Evolutionary conservation across 2,113 vertebrate genomes (phyloP), one percentile per base, ranked within the genome.

Genomic region (Paradoxurus hermaphroditus): DNA sequence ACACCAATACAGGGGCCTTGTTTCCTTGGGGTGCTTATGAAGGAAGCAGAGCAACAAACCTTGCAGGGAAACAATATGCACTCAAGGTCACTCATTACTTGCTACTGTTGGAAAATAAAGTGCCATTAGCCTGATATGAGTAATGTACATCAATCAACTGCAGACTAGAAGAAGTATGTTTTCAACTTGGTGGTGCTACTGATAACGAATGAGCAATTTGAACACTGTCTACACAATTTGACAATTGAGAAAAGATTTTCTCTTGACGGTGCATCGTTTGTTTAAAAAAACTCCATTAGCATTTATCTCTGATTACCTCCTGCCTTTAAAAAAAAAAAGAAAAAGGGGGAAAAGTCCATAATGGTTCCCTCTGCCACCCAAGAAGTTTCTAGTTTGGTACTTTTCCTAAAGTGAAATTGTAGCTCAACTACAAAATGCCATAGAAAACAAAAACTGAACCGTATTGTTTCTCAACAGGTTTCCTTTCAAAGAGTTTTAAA

Each of bases 41-140:
- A 98, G 97, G 97, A 98, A 98, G 98, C 0, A 51, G 97, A 99
- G 98, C 98, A 98, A 97, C 97, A 98, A 98, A 98, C 98, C 98
- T 99, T 98, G 98, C 98, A 99, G 98, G 98, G 98, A 98, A 99
- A 98, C 98, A 98, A 98, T 99, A 98, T 98, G 98, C 98, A 97
- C 98, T 98, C 99, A 99, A 99, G 99, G 99, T 99, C 99, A 98
- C 98, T 99, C 99, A 99, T 99, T 99, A 99, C 98, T 98, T 97
- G 98, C 98, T 98, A 98, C 98, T 98, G 98, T 98, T 99, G 98
- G 98, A 99, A 99, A 99, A 99, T 98, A 99, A 99, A 99, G 98
- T 98, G 98, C 98, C 98, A 99, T 99, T 99, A 99, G 98, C 96
- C 98, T 98, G 98, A 99, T 99, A 98, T 98, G 98, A 99, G 98